Base-by-base conservation (phyloP, 2,113 vertebrate species). In the Ciconia maguari region DNA sequence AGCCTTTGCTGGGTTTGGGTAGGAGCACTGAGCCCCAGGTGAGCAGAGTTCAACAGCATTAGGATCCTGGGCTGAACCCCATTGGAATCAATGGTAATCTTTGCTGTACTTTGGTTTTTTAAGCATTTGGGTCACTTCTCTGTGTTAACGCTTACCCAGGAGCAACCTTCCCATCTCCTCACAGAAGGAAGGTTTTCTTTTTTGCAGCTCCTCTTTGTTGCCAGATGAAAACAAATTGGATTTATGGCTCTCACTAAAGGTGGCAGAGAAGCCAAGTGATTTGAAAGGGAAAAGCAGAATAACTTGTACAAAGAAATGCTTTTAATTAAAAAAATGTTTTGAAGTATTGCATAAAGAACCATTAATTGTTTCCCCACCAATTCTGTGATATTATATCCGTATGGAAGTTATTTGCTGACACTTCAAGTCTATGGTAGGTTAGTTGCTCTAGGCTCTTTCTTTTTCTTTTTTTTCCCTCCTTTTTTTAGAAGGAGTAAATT, bases 321-420 rank as follows among this genome's bases (percentile, higher is more conserved):
- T 91, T 94, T 80, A 92, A 96, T 95, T 89, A 38, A 82, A 78
- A 90, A 74, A 77, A 51, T 4, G n/a, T 89, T 91, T 94, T 96
- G 93, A 97, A 94, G 70, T 91, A 66, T 65, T 93, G 36, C 34
- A 60, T 89, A 82, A 94, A 91, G 69, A 76, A 48, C 58, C 32
- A 70, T 74, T 93, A 93, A 65, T 91, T 94, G 16, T 72, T 89
- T 48, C 20, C 24, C 21, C 22, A 91, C 74, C n/a, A 91, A 62
- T 82, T 94, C 91, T 3, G 1, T 79, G 77, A 87, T 72, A 84
- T 89, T 89, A 72, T 61, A 91, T 74, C 93, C 0, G 0, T 65
- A 72, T 83, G 87, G 87, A 95, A 80, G 36, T 69, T 92, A 69
- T 89, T 92, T 91, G 27, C 61, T 96, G 17, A 87, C 14, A 87